Evolutionary conservation across 2,797 vertebrate species (phyloP).

Genomic region (Sebastes minor): DNA sequence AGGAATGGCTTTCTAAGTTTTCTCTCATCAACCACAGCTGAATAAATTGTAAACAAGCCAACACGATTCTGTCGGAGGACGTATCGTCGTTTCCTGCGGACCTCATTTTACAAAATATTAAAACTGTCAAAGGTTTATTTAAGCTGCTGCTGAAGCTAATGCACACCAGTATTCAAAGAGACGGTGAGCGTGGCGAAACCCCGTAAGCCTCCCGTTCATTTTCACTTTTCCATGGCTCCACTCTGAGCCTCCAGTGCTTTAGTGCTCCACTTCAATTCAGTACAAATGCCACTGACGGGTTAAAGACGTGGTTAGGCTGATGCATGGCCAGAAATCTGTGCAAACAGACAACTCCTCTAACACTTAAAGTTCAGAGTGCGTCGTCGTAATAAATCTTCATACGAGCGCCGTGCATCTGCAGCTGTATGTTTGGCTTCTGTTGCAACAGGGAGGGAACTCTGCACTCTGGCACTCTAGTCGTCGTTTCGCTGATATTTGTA

Average conservation of each 20-base stretch:
- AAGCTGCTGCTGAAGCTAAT: conserved; percentile 40
- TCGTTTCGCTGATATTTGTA: conserved; percentile 72
- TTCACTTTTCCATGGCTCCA: conserved; percentile 26
- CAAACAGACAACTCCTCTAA: conserved; percentile 14
- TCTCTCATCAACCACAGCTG: conserved; percentile 24
- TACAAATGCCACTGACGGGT: conserved; percentile 15
- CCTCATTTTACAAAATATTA: conserved; percentile 30
- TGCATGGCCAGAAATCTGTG: conserved; percentile 38
- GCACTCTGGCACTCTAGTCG: conserved; percentile 59
- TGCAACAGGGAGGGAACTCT: conserved; percentile 47
- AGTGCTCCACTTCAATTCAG: conserved; percentile 33
- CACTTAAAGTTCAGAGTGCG: conserved; percentile 10
- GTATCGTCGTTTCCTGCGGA: conserved; percentile 13
- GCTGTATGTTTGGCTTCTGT: conserved; percentile 70
- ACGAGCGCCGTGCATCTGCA: conserved; percentile 41
- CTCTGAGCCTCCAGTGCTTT: conserved; percentile 29
- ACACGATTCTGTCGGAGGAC: conserved; percentile 16
- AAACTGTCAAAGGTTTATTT: conserved; percentile 46
- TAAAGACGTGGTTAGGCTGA: conserved; percentile 24
- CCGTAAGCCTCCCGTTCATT: background rate
- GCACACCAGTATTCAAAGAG: conserved; percentile 40
- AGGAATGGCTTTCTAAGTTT: conserved; percentile 43
- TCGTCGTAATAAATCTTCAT: conserved; percentile 6
- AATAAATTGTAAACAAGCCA: conserved; percentile 17
- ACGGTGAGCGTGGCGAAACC: background rate